Percentiles rank a stretch among this genome's conserved stretches.
These are phyloP conservation scores for Tretioscincus oriximinensis DNA, from an alignment of 2,113 vertebrate genomes.

Conservation along the genomic window DNA sequence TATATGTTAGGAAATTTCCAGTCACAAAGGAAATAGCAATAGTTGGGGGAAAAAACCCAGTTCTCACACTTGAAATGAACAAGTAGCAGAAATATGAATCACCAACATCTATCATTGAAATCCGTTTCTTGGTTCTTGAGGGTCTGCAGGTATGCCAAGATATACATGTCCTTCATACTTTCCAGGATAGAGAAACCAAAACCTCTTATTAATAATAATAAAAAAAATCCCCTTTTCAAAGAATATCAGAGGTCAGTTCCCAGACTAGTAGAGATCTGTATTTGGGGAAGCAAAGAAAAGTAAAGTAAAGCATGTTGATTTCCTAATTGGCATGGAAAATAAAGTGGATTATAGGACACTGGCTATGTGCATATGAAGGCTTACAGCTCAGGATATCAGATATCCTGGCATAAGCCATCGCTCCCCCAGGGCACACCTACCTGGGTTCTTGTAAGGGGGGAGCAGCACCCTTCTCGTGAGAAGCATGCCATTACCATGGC, in stretches of 20 bases:
- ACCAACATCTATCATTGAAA: constrained; percentile 41
- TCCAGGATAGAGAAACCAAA: constrained; percentile 63
- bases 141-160: constrained; percentile 61
- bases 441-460: no score
- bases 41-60: constrained; percentile 44
- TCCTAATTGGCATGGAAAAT: constrained; percentile 33
- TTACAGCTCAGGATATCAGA: no score
- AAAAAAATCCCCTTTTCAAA: constrained; percentile 57
- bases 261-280: constrained; percentile 34
- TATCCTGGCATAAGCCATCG: no score
- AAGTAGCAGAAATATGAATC: constrained; percentile 57
- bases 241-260: constrained; percentile 43
- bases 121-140: constrained; percentile 41
- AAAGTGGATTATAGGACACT: not conserved
- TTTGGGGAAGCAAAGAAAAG: constrained; percentile 1
- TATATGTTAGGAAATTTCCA: constrained; percentile 55
- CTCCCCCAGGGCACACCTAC: no score
- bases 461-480: no score
- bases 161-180: constrained; percentile 65
- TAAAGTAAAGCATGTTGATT: constrained; percentile 24
- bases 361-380: no score
- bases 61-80: constrained; percentile 53
- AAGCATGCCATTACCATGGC: no score
- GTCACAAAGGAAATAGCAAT: constrained; percentile 58
- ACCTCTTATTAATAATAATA: constrained; percentile 35